Conservation (phyloP, 1,140 invertebrate genomes). For the Nasonia longicornis region DNA sequence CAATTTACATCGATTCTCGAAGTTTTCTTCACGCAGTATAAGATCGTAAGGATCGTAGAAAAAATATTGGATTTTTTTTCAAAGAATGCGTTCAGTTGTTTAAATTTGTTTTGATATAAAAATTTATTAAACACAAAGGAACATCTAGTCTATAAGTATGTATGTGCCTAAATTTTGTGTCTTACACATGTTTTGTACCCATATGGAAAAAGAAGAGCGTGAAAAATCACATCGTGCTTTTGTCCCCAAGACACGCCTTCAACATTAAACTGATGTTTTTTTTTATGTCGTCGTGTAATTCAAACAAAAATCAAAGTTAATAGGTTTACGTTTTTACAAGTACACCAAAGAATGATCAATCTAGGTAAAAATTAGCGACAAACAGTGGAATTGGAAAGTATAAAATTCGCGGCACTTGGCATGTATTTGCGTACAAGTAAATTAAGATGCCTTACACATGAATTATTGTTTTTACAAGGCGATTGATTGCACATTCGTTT, state of each 20-base stretch:
- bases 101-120: slow-evolving; percentile 45
- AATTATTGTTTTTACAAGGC: slow-evolving; percentile 37
- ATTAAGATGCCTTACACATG: slow-evolving; percentile 24
- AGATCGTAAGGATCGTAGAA: background rate
- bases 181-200: slow-evolving; percentile 42
- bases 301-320: background rate
- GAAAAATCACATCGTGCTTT: slow-evolving; percentile 32
- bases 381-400: background rate
- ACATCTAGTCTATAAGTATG: slow-evolving; percentile 46
- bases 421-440: slow-evolving; percentile 7
- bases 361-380: background rate
- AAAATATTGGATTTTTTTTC: background rate
- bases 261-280: background rate
- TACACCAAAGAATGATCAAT: background rate
- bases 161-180: slow-evolving; percentile 44
- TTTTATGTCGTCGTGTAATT: background rate
- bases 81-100: background rate
- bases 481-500: slow-evolving; percentile 46
- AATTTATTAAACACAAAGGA: slow-evolving; percentile 51
- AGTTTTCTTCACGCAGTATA: background rate
- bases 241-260: slow-evolving; percentile 22
- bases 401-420: background rate
- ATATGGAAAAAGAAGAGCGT: slow-evolving; percentile 31
- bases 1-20: background rate
- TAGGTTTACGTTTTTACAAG: background rate